Conservation (phyloP, 2,113 vertebrate genomes). For the Micromys minutus region DNA sequence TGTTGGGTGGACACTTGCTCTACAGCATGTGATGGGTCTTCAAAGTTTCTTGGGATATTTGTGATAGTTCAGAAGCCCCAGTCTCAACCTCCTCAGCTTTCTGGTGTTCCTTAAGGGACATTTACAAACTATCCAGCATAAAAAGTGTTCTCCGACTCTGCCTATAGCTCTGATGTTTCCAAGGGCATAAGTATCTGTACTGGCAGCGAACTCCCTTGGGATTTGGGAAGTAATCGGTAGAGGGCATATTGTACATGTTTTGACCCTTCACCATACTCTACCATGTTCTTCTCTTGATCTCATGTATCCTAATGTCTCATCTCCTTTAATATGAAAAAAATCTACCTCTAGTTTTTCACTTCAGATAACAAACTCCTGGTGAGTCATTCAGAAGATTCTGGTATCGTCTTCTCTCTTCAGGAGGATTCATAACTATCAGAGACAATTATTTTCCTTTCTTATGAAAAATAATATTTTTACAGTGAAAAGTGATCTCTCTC, state of each 20-base stretch:
- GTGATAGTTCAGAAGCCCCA: background rate
- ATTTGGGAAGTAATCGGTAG: background rate
- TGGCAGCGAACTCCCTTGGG: background rate
- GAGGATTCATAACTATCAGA: background rate
- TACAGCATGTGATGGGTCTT: background rate
- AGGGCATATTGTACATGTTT: background rate
- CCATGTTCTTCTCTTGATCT: background rate
- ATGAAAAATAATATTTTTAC: background rate
- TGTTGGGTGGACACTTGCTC: background rate
- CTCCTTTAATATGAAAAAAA: background rate
- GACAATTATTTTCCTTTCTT: background rate
- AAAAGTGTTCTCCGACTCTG: background rate
- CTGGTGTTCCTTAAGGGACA: background rate
- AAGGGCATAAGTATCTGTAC: background rate
- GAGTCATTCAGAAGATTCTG: background rate
- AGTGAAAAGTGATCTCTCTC: background rate
- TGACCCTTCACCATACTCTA: background rate
- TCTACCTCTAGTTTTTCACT: background rate
- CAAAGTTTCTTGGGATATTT: background rate
- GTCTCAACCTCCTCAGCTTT: background rate
- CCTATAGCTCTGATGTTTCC: too few species aligned
- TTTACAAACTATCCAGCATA: accelerated
- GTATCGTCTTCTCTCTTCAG: background rate
- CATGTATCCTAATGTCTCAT: background rate
- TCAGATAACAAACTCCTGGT: background rate